phyloP scores from a whole-genome alignment of 2,113 vertebrate species.

The Lontra canadensis region DNA sequence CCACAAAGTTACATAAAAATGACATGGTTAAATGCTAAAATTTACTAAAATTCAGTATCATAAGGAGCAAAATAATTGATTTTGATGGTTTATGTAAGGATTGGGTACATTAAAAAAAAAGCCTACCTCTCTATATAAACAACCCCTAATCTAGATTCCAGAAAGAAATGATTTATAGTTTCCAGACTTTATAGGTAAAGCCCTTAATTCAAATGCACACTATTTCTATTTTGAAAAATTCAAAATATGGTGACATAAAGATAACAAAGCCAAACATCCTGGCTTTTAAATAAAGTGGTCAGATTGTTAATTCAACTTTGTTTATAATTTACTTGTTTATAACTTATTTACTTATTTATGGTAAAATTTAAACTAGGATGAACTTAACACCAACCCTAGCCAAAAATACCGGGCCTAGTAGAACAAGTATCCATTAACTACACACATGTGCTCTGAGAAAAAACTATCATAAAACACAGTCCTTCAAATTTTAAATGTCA shows the following conservation, averaged over 20 bases:
- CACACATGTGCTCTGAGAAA: background rate
- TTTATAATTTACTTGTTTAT: background rate
- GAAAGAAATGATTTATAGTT: background rate
- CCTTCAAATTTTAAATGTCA: background rate
- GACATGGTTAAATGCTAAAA: background rate
- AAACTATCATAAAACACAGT: background rate
- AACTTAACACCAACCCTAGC: background rate
- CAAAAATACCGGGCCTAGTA: background rate
- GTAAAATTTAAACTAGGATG: conserved; percentile 18
- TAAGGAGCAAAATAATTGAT: background rate
- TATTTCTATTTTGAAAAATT: conserved; percentile 38
- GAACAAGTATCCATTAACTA: background rate
- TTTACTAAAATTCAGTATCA: background rate
- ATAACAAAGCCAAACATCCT: background rate
- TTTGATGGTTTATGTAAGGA: background rate
- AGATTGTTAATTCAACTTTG: background rate
- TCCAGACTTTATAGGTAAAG: background rate
- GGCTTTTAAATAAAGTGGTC: conserved; percentile 36
- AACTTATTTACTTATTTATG: background rate
- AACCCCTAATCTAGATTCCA: background rate
- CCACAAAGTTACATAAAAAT: background rate
- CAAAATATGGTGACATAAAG: background rate
- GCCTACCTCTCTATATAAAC: background rate
- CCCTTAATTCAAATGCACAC: background rate
- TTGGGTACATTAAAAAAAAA: background rate